phyloP scores from a whole-genome alignment of 2,797 vertebrate genomes.

The Hapalemur alaotrensis region DNA sequence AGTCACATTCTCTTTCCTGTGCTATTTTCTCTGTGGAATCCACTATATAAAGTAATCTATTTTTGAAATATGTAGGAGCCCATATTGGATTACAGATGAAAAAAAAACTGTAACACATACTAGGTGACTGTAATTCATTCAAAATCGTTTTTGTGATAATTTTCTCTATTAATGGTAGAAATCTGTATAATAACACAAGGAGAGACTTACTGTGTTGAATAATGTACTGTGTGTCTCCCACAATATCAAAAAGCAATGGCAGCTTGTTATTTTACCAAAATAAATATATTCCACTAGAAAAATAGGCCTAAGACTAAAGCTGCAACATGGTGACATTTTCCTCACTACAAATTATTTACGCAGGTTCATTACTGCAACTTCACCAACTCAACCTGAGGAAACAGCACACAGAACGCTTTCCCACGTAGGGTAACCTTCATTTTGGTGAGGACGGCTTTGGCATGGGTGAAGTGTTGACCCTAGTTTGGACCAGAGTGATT shows the following conservation, averaged over 20 bases:
- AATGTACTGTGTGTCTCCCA: neutral
- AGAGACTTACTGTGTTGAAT: neutral
- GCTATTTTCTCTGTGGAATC: conserved; percentile 49
- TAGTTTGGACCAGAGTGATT: neutral
- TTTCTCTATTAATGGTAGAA: conserved; percentile 63
- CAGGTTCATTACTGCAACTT: neutral
- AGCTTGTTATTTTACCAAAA: conserved; percentile 50
- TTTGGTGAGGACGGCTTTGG: neutral
- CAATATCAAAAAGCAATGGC: conserved; percentile 51
- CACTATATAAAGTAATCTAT: conserved; percentile 58
- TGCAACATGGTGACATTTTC: conserved; percentile 34
- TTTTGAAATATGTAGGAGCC: conserved; percentile 52
- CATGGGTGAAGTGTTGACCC: neutral
- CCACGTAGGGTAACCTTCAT: neutral
- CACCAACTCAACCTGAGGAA: neutral
- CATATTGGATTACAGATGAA: conserved; percentile 69
- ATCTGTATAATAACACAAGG: conserved; percentile 38
- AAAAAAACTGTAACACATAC: conserved; percentile 55
- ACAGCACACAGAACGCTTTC: neutral
- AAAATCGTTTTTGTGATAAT: conserved; percentile 71
- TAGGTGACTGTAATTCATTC: conserved; percentile 53
- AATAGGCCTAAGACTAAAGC: neutral
- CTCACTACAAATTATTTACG: neutral
- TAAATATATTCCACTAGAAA: conserved; percentile 44
- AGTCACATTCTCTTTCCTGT: conserved; percentile 8